Evolutionary conservation across 2,888 invertebrate species (phyloP).

Genomic region (Caenorhabditis sp.): DNA sequence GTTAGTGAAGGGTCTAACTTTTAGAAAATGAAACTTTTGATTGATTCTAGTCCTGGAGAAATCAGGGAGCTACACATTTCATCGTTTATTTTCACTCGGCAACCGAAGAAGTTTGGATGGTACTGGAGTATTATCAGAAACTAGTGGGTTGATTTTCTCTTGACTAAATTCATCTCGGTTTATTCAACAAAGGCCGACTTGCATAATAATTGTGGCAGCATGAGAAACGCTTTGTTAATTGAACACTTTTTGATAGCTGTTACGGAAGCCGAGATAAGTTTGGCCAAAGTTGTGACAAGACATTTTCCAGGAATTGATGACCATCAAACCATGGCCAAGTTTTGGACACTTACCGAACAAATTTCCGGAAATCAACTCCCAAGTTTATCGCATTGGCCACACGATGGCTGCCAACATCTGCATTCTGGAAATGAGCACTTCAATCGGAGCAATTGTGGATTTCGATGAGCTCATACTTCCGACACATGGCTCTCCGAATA

Average conservation of each 20-base stretch:
- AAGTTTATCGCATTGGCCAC: constrained; percentile 70
- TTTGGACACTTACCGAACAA: neutral
- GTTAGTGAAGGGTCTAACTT: constrained; percentile 49
- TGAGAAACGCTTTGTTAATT: no score
- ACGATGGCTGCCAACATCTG: constrained; percentile 71
- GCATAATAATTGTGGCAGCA: no score
- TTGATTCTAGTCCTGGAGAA: constrained; percentile 52
- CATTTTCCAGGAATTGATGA: constrained; percentile 26
- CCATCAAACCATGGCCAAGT: constrained; percentile 36
- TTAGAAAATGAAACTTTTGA: neutral
- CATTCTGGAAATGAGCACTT: constrained; percentile 49
- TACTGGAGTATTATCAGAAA: constrained; percentile 64
- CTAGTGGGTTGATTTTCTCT: constrained; percentile 23
- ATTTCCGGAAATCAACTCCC: constrained; percentile 60
- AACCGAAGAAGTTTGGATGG: constrained; percentile 42
- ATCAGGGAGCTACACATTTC: constrained; percentile 65
- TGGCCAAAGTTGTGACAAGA: no score
- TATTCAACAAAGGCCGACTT: no score
- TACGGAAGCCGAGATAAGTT: no score
- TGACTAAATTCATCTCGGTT: no score
- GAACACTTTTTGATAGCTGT: no score
- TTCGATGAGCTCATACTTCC: constrained; percentile 69
- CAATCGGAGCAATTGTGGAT: constrained; percentile 63
- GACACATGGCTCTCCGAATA: neutral
- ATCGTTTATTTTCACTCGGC: constrained; percentile 71